Evolutionary conservation across 1,140 invertebrate genomes (phyloP).

Genomic region (Pemphigus obesinymphae): DNA sequence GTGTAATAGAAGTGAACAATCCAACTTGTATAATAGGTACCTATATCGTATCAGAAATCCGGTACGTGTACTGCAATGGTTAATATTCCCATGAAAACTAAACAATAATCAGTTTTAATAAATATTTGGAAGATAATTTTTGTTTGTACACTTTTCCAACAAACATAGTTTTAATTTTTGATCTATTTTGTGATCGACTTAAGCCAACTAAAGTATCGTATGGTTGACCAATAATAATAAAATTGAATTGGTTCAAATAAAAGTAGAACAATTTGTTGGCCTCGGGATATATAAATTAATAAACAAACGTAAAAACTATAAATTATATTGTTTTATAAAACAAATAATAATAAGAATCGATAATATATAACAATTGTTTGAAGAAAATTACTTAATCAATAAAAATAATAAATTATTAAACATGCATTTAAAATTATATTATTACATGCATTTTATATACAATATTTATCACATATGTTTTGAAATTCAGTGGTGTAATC

Average conservation of each 20-base stretch:
- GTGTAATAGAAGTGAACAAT: background rate
- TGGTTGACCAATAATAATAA: too few relatives aligned
- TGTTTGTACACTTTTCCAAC: background rate
- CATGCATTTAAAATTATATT: too few relatives aligned
- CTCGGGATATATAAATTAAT: too few relatives aligned
- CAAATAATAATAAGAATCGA: background rate
- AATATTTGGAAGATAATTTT: background rate
- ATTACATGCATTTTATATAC: too few relatives aligned
- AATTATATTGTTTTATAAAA: background rate
- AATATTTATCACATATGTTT: too few relatives aligned
- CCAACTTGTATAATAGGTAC: too few relatives aligned
- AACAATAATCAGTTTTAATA: background rate
- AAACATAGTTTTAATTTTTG: background rate
- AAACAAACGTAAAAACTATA: too few relatives aligned
- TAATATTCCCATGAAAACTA: background rate
- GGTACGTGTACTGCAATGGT: background rate
- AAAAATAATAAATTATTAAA: background rate
- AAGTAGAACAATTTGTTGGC: too few relatives aligned
- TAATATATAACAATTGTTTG: background rate
- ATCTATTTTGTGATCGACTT: background rate
- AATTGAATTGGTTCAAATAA: too few relatives aligned
- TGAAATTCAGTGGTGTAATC: too few relatives aligned
- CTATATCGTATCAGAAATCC: background rate
- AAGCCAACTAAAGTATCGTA: too few relatives aligned
- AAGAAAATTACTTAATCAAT: background rate